Conservation (phyloP, 2,888 invertebrate species). For the Dexiosoma caninum region DNA sequence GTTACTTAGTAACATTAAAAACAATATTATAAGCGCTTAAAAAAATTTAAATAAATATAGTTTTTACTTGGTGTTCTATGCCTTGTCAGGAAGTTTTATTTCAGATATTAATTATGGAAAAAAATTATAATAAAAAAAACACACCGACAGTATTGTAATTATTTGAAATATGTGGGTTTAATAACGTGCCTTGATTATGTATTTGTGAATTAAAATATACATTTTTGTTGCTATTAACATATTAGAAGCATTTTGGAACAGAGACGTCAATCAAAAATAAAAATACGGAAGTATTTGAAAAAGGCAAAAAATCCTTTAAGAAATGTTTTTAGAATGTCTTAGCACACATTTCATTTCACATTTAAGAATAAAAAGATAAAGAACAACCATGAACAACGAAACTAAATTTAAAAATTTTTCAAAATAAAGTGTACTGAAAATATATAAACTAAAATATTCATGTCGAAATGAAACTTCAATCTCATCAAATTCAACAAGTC, state of each 20-base stretch:
- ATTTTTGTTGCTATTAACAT: background rate
- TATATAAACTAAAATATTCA: too few relatives aligned
- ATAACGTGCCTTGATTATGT: conserved; percentile 1
- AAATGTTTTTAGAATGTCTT: background rate
- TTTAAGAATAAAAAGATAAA: background rate
- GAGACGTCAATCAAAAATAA: background rate
- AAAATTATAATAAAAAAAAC: too few relatives aligned
- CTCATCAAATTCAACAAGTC: too few relatives aligned
- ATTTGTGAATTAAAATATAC: conserved; percentile 14
- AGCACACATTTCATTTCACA: too few relatives aligned
- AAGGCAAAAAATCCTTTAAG: background rate
- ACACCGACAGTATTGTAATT: background rate
- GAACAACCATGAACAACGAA: too few relatives aligned
- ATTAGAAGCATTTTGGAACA: background rate
- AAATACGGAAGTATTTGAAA: background rate
- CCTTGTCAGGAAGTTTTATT: background rate
- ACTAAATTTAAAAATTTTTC: too few relatives aligned
- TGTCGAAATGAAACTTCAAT: too few relatives aligned
- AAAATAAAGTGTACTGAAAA: too few relatives aligned
- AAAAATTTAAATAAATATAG: too few relatives aligned
- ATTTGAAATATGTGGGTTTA: background rate
- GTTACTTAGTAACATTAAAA: too few relatives aligned
- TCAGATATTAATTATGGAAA: background rate
- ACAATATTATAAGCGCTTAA: too few relatives aligned
- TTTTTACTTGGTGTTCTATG: too few relatives aligned